These are phyloP conservation scores for Aphidoletes aphidimyza DNA, from an alignment of 2,888 invertebrate genomes.

Conservation along the genomic window DNA sequence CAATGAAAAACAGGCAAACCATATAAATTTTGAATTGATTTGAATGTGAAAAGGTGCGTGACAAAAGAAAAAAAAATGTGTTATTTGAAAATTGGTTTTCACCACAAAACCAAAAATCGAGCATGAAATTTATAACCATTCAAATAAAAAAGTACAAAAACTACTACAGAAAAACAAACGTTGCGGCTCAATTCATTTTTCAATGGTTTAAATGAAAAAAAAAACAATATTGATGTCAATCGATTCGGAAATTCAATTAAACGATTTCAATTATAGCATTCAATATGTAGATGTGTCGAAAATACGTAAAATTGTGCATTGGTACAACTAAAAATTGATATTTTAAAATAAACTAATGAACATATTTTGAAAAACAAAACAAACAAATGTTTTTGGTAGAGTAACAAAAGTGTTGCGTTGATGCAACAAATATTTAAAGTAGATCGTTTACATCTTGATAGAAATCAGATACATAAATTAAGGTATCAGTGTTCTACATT, in stretches of 20 bases:
- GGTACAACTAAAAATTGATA: background rate
- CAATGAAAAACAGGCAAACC: no score
- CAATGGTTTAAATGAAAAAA: constrained; percentile 9
- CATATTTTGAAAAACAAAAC: no score
- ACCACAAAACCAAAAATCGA: constrained; percentile 1
- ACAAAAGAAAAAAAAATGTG: no score
- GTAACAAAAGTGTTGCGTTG: background rate
- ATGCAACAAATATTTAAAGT: background rate
- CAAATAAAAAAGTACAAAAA: background rate
- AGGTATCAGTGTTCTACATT: background rate
- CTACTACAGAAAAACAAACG: no score
- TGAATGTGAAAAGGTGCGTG: no score
- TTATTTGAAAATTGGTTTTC: constrained; percentile 5
- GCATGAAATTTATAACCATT: background rate
- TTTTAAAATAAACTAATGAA: no score
- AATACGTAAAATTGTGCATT: constrained; percentile 21
- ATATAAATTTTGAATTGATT: no score
- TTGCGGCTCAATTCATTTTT: background rate
- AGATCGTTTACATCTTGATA: background rate
- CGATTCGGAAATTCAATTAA: background rate
- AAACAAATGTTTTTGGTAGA: no score
- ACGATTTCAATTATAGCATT: background rate
- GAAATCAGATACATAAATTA: background rate
- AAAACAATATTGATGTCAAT: background rate
- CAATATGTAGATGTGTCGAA: background rate